Base-by-base conservation (phyloP, 2,113 vertebrate genomes). In the Tragelaphus scriptus region DNA sequence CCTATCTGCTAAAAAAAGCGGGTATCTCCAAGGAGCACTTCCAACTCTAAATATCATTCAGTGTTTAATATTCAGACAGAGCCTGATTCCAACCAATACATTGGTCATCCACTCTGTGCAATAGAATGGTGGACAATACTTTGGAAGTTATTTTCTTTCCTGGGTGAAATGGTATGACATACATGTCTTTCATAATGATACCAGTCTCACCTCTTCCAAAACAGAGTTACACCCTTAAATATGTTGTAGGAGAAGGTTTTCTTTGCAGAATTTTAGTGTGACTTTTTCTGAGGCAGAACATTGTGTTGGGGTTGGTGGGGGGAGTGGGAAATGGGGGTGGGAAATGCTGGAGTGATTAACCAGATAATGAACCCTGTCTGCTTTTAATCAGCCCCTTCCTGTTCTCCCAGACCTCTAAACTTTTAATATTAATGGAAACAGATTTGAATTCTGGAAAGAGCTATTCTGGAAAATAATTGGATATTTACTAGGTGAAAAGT, bases 401-500 rank as follows among this genome's bases (percentile, higher is more conserved):
- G 98, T 98, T 99, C 98, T 98, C 98, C 97, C 98, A 98, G 98
- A 97, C 98, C 94, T 98, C 98, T 98, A 98, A 98, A 98, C 98
- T 99, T 98, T 98, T 99, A 98, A 98, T 99, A 99, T 99, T 99
- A 99, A 99, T 99, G 98, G 98, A 98, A 99, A 98, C 98, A 98
- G 98, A 98, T 99, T 98, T 98, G 98, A 99, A 99, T 98, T 98
- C 98, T 99, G 98, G 98, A 98, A 98, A 98, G 98, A 98, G 97
- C 98, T 56, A 21, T 98, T 99, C 98, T 98, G 98, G 98, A 99
- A 98, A 98, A 98, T 94, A 55, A 98, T 98, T 98, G 97, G 98
- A 97, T 99, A 99, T 99, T 99, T 99, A 99, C 98, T 99, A 99
- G 98, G 98, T 99, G 99, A 99, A 99, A 99, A 99, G 98, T 99